Evolutionary conservation across 2,888 invertebrate species (phyloP), one percentile per base, ranked within the genome.

Genomic region (Dendrolimus pini): DNA sequence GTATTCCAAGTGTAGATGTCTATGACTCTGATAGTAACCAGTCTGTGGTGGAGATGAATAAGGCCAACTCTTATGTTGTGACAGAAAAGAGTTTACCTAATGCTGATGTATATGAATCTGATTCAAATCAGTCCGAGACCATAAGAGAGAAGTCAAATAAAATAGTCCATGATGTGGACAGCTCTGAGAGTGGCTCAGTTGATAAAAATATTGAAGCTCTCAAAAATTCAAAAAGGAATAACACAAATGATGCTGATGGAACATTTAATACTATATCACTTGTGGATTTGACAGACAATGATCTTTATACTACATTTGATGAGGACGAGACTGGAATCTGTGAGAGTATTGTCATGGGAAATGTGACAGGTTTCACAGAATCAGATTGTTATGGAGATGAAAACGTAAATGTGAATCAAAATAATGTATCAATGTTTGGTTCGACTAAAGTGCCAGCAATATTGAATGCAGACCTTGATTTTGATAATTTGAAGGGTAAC

Each of bases 1-100:
- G 73, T 67, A 64, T 91, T 41, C 83, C 85, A 6, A 83, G 71
- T 67, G 71, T 89, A 7, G 93, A 93, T 78, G 84, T 93, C 7
- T 93, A 93, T 70, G 91, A 92, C 70, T 93, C 93, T 54, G 93
- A 93, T 66, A 93, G 93, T 65, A 88, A 89, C 63, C 85, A 87
- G 55, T 87, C 84, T 41, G 67, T 67, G 1, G 69, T 75, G 59
- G 81, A 82, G 7, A 61, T 66, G 42, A 80, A 74, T 55, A 85
- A 80, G 63, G 68, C 68, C 55, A 73, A 69, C 54, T 68, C 75
- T 9, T 92, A 69, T 75, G 76, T 62, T 74, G 91, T 77, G 61
- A 83, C 74, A 63, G 88, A 76, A 70, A 91, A 72, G 75, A 85
- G 80, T 66, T 66, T 90, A 42, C 87, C 86, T 0, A 82, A 75